Evolutionary conservation across 2,888 invertebrate species (phyloP).

Genomic region (Ichneumon xanthorius): DNA sequence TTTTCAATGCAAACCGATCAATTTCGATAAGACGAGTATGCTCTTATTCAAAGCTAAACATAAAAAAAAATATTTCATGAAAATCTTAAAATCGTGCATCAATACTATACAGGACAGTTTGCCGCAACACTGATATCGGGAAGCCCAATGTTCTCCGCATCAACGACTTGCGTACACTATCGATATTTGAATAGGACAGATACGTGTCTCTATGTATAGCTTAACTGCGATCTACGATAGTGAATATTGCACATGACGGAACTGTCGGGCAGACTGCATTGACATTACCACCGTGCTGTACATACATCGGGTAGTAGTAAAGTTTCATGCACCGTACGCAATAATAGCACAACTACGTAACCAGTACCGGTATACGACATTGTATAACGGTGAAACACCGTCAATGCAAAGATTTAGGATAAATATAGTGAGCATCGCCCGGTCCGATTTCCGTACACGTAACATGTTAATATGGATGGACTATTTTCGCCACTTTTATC

Average conservation of each 20-base stretch:
- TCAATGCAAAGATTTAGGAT: slow-evolving; percentile 50
- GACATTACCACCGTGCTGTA: not conserved
- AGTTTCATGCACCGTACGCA: slow-evolving; percentile 36
- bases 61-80: not conserved
- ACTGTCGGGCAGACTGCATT: not conserved
- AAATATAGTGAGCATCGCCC: not conserved
- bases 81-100: not conserved
- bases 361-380: not conserved
- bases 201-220: slow-evolving; percentile 1
- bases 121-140: not conserved
- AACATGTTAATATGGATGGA: not conserved
- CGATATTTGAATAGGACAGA: slow-evolving; percentile 23
- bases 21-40: not conserved
- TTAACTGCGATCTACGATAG: slow-evolving; percentile 11
- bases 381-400: slow-evolving; percentile 15
- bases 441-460: not conserved
- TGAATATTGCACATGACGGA: slow-evolving; percentile 28
- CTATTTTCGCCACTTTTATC: not conserved
- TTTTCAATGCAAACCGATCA: not conserved
- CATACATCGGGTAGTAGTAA: slow-evolving; percentile 13
- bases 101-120: not conserved
- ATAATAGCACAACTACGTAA: slow-evolving; percentile 1
- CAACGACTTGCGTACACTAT: not conserved
- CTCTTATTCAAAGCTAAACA: not conserved
- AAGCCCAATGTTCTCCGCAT: not conserved